phyloP scores from a whole-genome alignment of 2,888 invertebrate species.

The Heterodera filipjevi region DNA sequence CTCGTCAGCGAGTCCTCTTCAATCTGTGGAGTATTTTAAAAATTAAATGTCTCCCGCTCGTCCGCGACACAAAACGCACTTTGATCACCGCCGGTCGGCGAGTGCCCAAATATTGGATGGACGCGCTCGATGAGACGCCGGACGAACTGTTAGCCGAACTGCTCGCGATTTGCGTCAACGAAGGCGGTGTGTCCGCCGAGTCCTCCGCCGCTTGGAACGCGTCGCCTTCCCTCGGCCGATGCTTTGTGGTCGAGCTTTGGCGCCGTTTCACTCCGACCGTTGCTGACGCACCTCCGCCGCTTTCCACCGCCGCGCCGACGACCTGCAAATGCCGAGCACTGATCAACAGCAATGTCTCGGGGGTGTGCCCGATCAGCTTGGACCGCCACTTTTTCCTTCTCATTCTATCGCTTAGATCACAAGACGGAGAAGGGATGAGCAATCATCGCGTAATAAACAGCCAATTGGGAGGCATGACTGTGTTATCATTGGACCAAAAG shows the following conservation, averaged over 20 bases:
- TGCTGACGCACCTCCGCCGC: neutral
- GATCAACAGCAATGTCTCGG: neutral
- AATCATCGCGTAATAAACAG: neutral
- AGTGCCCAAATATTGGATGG: slow-evolving; percentile 13
- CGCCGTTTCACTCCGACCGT: neutral
- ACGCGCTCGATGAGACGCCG: neutral
- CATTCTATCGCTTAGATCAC: neutral
- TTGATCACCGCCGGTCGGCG: neutral
- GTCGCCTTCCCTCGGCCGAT: neutral
- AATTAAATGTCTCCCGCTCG: neutral
- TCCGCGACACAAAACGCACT: neutral
- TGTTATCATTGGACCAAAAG: neutral
- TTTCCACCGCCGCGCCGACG: slow-evolving; percentile 1
- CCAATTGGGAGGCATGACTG: neutral
- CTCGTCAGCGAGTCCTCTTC: slow-evolving; percentile 15
- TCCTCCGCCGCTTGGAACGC: neutral
- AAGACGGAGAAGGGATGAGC: neutral
- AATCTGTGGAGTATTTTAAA: neutral
- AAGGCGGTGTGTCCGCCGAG: neutral
- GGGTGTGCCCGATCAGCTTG: neutral
- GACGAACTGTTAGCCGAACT: neutral
- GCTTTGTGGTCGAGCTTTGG: neutral
- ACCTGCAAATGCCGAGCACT: neutral
- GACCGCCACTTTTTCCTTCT: neutral
- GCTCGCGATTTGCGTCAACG: neutral